Conservation (phyloP, 2,113 vertebrate genomes). For the Chaetodon trifascialis region DNA sequence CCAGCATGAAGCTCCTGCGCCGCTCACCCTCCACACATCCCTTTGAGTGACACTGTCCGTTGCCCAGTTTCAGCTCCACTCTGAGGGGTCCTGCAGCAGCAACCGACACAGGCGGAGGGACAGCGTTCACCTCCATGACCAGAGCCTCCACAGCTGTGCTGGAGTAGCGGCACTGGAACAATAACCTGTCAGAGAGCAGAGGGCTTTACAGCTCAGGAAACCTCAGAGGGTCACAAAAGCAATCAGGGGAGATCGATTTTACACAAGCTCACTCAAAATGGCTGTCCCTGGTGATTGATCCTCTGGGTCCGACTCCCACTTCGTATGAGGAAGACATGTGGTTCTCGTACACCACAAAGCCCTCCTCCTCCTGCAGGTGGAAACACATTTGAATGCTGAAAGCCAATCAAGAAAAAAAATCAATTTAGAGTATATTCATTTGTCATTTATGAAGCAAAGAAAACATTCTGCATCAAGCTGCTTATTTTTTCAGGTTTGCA, state of each 20-base stretch:
- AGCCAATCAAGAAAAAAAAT: neutral
- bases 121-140: conserved; percentile 68
- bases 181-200: conserved; percentile 54
- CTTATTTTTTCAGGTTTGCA: too few species aligned
- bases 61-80: conserved; percentile 79
- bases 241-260: neutral
- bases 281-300: conserved; percentile 83
- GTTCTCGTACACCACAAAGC: conserved; percentile 81
- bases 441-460: neutral
- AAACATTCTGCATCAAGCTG: too few species aligned
- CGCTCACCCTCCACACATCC: conserved; percentile 73
- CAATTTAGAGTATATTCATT: neutral
- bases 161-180: conserved; percentile 82
- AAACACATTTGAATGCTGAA: neutral
- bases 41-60: conserved; percentile 73
- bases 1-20: rapidly evolving
- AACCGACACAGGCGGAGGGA: conserved; percentile 74
- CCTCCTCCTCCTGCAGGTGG: conserved; percentile 66
- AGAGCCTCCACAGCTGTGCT: conserved; percentile 68
- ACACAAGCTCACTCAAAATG: conserved; percentile 80
- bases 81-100: conserved; percentile 75
- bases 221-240: neutral
- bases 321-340: conserved; percentile 79
- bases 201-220: neutral
- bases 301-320: conserved; percentile 78